A percentile compares a stretch with the other conserved stretches of the same genome.
Conservation (phyloP, 2,113 vertebrate genomes). For the Rutilus rutilus region DNA sequence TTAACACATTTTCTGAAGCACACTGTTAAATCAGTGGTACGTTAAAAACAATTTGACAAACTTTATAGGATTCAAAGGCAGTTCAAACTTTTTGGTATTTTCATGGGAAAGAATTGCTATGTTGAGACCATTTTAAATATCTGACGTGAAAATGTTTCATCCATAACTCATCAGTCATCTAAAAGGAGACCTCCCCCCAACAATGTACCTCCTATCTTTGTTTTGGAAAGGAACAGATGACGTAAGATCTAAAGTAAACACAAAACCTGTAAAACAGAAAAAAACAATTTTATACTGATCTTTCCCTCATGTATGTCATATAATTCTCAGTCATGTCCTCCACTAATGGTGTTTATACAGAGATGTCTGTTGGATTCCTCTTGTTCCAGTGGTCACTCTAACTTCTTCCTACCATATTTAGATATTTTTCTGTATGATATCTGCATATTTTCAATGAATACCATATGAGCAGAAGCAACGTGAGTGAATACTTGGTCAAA, state of each 20-base stretch:
- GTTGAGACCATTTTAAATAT: neutral
- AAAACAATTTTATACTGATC: neutral
- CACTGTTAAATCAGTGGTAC: neutral
- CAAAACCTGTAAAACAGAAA: slow-evolving; percentile 10
- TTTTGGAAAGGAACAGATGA: neutral
- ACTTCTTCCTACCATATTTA: neutral
- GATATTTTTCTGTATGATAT: neutral
- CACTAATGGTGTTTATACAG: neutral
- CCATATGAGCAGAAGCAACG: neutral
- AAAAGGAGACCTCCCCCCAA: neutral
- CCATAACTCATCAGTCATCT: neutral
- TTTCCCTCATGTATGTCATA: neutral
- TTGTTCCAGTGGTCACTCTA: neutral
- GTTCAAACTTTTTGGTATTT: neutral
- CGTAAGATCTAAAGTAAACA: neutral
- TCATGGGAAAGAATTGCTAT: neutral
- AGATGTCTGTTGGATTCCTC: neutral
- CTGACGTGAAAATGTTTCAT: too few relatives aligned
- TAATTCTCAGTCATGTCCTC: neutral
- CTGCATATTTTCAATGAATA: neutral
- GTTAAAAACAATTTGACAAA: neutral
- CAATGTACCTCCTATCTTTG: neutral
- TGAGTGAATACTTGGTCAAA: neutral
- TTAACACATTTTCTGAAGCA: neutral
- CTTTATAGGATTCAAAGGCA: neutral